Evolutionary conservation across 2,797 vertebrate genomes (phyloP).

Genomic region (Synanceia verrucosa): DNA sequence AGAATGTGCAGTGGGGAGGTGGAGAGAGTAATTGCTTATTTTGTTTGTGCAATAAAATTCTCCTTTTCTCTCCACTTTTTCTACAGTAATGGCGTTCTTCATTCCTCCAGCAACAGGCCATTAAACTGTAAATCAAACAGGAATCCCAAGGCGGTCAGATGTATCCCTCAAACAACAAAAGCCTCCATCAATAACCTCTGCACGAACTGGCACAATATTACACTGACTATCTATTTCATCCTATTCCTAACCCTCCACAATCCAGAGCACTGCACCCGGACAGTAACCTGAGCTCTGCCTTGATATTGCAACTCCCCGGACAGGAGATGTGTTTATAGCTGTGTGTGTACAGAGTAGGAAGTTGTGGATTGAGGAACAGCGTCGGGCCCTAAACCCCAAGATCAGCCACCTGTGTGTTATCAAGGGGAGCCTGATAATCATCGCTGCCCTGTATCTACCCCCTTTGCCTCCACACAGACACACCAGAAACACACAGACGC

Average conservation of each 20-base stretch:
- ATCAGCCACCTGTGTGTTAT: slow-evolving; percentile 81
- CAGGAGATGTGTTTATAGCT: slow-evolving; percentile 57
- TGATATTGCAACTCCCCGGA: slow-evolving; percentile 54
- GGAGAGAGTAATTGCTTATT: slow-evolving; percentile 57
- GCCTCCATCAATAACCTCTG: slow-evolving; percentile 62
- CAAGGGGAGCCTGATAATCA: slow-evolving; percentile 69
- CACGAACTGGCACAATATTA: slow-evolving; percentile 67
- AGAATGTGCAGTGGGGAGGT: slow-evolving; percentile 59
- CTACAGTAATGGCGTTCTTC: slow-evolving; percentile 46
- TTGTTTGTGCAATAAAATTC: slow-evolving; percentile 67
- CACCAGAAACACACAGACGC: neutral
- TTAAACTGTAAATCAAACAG: slow-evolving; percentile 64
- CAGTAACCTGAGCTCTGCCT: slow-evolving; percentile 61
- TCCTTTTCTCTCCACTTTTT: slow-evolving; percentile 21
- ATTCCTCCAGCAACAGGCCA: slow-evolving; percentile 44
- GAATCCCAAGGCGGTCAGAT: slow-evolving; percentile 40
- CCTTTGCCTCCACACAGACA: slow-evolving; percentile 25
- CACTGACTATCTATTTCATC: slow-evolving; percentile 67
- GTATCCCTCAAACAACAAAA: slow-evolving; percentile 56
- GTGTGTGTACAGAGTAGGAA: slow-evolving; percentile 52
- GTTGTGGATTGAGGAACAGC: slow-evolving; percentile 63
- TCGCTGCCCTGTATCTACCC: slow-evolving; percentile 58
- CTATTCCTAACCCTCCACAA: slow-evolving; percentile 48
- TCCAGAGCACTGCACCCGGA: slow-evolving; percentile 37
- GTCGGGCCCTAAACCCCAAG: slow-evolving; percentile 64